A percentile compares a stretch with the other conserved stretches of the same genome.
Conservation (phyloP, 2,113 vertebrate species). For the Egretta garzetta region DNA sequence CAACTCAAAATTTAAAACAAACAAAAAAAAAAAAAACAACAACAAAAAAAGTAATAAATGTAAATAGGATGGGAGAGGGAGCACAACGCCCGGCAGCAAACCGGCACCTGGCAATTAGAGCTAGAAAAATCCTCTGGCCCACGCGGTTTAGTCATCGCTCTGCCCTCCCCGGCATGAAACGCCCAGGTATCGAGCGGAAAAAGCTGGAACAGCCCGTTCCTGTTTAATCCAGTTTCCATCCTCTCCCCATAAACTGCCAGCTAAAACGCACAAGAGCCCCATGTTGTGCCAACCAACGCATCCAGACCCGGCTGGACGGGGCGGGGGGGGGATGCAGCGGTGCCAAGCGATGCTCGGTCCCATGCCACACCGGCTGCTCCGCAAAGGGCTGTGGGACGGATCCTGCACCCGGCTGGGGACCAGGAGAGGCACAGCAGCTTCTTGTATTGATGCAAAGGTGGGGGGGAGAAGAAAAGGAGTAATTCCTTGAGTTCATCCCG, state of each 20-base stretch:
- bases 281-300: background rate
- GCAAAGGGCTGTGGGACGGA: background rate
- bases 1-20: background rate
- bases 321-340: background rate
- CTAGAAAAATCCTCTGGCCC: constrained; percentile 2
- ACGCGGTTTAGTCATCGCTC: background rate
- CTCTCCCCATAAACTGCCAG: background rate
- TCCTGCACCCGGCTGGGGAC: background rate
- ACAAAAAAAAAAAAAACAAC: background rate
- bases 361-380: rapidly evolving
- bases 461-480: background rate
- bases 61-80: background rate
- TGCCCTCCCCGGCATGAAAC: background rate
- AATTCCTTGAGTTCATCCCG: background rate
- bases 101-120: background rate
- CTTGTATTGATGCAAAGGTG: background rate
- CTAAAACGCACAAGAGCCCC: background rate
- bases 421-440: background rate
- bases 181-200: background rate
- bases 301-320: rapidly evolving
- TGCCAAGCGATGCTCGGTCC: background rate
- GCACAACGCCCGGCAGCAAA: background rate
- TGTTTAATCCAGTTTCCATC: background rate
- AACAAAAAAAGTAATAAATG: background rate
- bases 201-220: background rate